Conservation (phyloP, 2,888 invertebrate species). For the Drosophila histrio region DNA sequence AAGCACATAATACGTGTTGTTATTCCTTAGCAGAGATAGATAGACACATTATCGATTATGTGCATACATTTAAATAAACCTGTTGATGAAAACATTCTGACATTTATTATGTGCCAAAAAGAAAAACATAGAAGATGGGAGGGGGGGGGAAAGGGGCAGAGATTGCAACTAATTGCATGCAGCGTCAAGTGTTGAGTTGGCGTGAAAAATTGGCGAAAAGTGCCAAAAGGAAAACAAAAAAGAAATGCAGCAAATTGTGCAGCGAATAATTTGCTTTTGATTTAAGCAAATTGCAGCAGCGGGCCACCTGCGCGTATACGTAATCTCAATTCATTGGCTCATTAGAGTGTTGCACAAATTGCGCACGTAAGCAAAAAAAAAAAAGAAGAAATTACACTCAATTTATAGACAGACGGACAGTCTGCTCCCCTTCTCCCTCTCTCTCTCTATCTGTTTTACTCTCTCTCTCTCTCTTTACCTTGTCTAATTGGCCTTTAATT, state of each 20-base stretch:
- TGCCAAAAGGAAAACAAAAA: slow-evolving; percentile 14
- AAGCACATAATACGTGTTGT: background rate
- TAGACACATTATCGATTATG: slow-evolving; percentile 13
- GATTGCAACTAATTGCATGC: slow-evolving; percentile 42
- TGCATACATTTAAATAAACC: slow-evolving; percentile 34
- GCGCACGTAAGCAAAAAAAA: slow-evolving; percentile 40
- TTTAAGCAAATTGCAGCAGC: slow-evolving; percentile 66
- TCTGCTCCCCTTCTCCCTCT: background rate
- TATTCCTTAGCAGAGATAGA: background rate
- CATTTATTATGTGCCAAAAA: slow-evolving; percentile 51
- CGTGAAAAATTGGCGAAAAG: slow-evolving; percentile 70
- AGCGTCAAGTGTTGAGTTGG: slow-evolving; percentile 72
- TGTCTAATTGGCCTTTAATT: slow-evolving; percentile 66
- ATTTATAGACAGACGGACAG: background rate
- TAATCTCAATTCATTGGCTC: slow-evolving; percentile 76
- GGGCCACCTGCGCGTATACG: slow-evolving; percentile 80
- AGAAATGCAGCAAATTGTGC: slow-evolving; percentile 22
- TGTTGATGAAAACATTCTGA: slow-evolving; percentile 41
- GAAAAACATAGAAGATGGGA: background rate
- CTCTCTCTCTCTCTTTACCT: background rate
- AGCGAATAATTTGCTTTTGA: slow-evolving; percentile 50
- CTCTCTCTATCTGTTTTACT: background rate
- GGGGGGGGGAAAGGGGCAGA: background rate
- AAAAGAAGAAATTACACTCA: slow-evolving; percentile 8
- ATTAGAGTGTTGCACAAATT: slow-evolving; percentile 57